A percentile compares a stretch with the other conserved stretches of the same genome.
These are phyloP conservation scores for Meles meles DNA, from an alignment of 2,113 vertebrate species.

Conservation along the genomic window DNA sequence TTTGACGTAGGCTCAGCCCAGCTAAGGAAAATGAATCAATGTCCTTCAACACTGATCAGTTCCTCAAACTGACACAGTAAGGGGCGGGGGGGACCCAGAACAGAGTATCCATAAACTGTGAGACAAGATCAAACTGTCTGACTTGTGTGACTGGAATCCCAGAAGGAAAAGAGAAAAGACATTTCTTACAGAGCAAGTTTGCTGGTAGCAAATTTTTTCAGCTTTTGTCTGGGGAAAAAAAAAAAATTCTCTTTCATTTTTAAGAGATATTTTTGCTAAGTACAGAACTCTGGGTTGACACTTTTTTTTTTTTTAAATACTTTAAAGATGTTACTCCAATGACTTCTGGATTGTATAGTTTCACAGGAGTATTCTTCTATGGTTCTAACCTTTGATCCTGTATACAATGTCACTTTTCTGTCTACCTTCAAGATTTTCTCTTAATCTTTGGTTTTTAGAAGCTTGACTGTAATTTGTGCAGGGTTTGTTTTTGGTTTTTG, in stretches of 20 bases:
- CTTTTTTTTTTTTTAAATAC: not conserved
- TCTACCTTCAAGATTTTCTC: not conserved
- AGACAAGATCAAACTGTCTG: not conserved
- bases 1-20: not conserved
- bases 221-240: not conserved
- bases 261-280: not conserved
- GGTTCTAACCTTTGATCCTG: not conserved
- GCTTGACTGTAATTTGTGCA: not conserved
- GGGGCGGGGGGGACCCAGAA: not conserved
- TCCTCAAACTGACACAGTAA: not conserved
- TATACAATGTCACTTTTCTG: not conserved
- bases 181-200: not conserved
- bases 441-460: not conserved
- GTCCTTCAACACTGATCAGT: not conserved
- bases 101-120: not conserved
- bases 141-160: not conserved
- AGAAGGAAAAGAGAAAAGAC: not conserved
- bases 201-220: not conserved
- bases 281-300: not conserved
- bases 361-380: not conserved
- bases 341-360: not conserved
- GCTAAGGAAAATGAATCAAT: not conserved
- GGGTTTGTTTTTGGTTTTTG: not conserved
- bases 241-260: not conserved
- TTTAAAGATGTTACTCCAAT: not conserved